Percentiles rank a stretch among this genome's conserved stretches.
Evolutionary conservation across 2,888 invertebrate genomes (phyloP).

Genomic region (Meteorus cinctellus): DNA sequence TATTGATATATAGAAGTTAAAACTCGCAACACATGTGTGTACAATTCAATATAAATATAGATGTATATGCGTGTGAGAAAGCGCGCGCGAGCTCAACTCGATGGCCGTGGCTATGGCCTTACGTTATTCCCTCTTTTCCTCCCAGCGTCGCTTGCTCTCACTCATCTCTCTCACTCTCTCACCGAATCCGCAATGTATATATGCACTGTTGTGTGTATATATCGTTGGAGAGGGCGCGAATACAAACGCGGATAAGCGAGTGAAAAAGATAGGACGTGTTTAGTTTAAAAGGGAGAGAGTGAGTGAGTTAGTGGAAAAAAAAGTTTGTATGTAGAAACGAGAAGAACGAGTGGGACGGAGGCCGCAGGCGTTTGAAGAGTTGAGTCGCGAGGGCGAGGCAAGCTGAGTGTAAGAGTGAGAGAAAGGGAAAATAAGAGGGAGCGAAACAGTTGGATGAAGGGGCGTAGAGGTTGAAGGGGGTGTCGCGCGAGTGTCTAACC

Average conservation of each 20-base stretch:
- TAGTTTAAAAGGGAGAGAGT: not conserved
- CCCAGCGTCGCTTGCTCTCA: not conserved
- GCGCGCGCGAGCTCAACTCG: slow-evolving; percentile 61
- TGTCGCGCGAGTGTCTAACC: slow-evolving; percentile 63
- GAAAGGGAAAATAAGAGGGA: slow-evolving; percentile 41
- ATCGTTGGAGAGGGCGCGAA: slow-evolving; percentile 6
- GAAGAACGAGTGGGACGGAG: slow-evolving; percentile 44
- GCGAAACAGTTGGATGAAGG: slow-evolving; percentile 39
- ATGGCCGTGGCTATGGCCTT: slow-evolving; percentile 74
- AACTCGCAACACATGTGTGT: not conserved
- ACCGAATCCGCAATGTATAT: slow-evolving; percentile 62
- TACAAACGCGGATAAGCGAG: not conserved
- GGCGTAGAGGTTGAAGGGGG: slow-evolving; percentile 55
- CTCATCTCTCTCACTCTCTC: slow-evolving; percentile 42
- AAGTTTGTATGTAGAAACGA: slow-evolving; percentile 21
- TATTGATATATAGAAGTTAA: not conserved
- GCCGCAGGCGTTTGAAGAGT: slow-evolving; percentile 34
- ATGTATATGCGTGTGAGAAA: slow-evolving; percentile 34
- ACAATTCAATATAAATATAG: not conserved
- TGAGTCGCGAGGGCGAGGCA: slow-evolving; percentile 47
- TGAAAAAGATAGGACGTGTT: too few species aligned
- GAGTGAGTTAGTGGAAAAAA: not conserved
- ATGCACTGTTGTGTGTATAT: slow-evolving; percentile 45
- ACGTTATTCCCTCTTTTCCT: slow-evolving; percentile 59
- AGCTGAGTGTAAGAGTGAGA: slow-evolving; percentile 44